A percentile compares a stretch with the other conserved stretches of the same genome.
These are phyloP conservation scores for Tetranychus piercei DNA, from an alignment of 2,888 invertebrate species.

Conservation along the genomic window DNA sequence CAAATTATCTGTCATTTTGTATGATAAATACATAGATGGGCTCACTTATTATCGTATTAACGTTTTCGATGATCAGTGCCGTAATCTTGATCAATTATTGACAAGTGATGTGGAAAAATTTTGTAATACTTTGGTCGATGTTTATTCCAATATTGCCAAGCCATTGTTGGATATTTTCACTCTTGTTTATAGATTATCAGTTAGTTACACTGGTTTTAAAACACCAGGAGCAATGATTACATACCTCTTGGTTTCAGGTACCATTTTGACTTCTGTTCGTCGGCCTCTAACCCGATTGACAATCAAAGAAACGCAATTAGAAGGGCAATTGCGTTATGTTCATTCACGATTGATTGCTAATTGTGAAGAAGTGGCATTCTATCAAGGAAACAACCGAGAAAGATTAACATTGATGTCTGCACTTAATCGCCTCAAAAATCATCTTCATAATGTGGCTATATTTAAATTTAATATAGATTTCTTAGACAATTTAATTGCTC, in stretches of 20 bases:
- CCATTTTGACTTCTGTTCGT: constrained; percentile 60
- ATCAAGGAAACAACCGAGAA: constrained; percentile 43
- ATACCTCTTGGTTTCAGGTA: constrained; percentile 69
- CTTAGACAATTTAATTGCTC: constrained; percentile 84
- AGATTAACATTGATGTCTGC: constrained; percentile 17
- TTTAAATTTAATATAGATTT: constrained; percentile 62
- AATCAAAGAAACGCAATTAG: constrained; percentile 83
- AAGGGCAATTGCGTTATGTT: constrained; percentile 92
- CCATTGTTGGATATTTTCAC: constrained; percentile 83
- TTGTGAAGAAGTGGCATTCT: constrained; percentile 70
- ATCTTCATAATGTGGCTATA: constrained; percentile 24
- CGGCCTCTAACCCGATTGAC: constrained; percentile 75
- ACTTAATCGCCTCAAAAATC: constrained; percentile 13
- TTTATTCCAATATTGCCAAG: constrained; percentile 91
- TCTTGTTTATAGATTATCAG: constrained; percentile 74
- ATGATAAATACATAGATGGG: constrained; percentile 74
- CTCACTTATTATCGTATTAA: constrained; percentile 93
- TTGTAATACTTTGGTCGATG: constrained; percentile 79
- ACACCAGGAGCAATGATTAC: constrained; percentile 65
- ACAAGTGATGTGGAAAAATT: constrained; percentile 95
- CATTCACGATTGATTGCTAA: constrained; percentile 90
- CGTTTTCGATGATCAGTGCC: constrained; percentile 79
- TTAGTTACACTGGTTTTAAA: constrained; percentile 61
- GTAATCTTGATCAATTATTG: constrained; percentile 84
- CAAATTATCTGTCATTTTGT: constrained; percentile 37